Conservation (phyloP, 2,113 vertebrate genomes). For the Tylochromis polylepis region DNA sequence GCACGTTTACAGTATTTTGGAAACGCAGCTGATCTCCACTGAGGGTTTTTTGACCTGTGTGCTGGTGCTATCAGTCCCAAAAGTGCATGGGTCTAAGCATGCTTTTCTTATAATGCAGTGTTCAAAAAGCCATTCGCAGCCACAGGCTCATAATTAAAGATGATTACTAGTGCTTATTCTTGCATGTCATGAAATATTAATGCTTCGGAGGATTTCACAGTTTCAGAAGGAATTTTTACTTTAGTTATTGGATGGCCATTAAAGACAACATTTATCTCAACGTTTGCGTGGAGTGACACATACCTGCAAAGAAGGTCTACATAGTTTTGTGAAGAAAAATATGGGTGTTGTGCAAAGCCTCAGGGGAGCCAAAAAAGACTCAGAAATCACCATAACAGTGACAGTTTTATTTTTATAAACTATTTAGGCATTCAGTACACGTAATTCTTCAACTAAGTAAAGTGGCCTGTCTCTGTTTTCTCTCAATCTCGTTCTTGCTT, state of each 20-base stretch:
- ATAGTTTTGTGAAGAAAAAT: background rate
- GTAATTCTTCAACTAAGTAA: background rate
- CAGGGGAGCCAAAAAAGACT: background rate
- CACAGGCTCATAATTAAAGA: background rate
- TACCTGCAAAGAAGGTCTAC: background rate
- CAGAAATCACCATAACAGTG: slow-evolving; percentile 4
- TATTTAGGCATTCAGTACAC: slow-evolving; percentile 21
- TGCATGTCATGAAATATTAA: background rate
- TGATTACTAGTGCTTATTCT: background rate
- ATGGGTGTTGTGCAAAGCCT: background rate
- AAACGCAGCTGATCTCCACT: slow-evolving; percentile 37
- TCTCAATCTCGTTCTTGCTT: background rate
- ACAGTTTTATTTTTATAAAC: slow-evolving; percentile 36
- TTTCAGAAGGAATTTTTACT: background rate
- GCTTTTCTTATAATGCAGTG: background rate
- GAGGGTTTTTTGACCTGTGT: slow-evolving; percentile 30
- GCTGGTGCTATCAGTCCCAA: slow-evolving; percentile 1
- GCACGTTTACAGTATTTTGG: slow-evolving; percentile 13
- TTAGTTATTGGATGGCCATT: background rate
- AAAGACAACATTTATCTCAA: background rate
- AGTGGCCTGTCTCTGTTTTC: background rate
- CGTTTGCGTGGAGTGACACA: background rate
- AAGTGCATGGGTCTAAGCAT: background rate
- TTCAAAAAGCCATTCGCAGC: background rate
- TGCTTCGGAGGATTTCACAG: background rate